Evolutionary conservation across 2,888 invertebrate genomes (phyloP).

Genomic region (Hirtodrosophila alboralis): DNA sequence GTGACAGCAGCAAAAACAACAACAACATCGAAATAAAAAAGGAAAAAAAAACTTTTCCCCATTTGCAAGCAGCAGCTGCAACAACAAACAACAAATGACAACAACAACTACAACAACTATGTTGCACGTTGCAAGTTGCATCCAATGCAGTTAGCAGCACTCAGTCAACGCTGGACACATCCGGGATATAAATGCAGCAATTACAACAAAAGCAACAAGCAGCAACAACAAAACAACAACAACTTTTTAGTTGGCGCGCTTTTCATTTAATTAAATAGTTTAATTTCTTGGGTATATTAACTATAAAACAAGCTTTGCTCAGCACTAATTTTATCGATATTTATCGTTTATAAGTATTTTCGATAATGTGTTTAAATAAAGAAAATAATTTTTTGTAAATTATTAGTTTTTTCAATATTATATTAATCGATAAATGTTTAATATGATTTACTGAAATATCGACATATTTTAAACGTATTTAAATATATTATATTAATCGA

Average conservation of each 20-base stretch:
- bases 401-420: too few relatives aligned
- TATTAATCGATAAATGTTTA: too few relatives aligned
- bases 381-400: too few relatives aligned
- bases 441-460: too few relatives aligned
- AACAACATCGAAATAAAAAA: conserved; percentile 17
- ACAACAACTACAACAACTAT: conserved; percentile 10
- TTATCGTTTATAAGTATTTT: background rate
- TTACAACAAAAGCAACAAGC: conserved; percentile 16
- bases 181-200: conserved; percentile 45
- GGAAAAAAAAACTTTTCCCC: conserved; percentile 36
- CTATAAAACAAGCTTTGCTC: background rate
- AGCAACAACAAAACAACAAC: conserved; percentile 1
- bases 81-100: conserved; percentile 25
- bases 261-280: conserved; percentile 21
- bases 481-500: too few relatives aligned
- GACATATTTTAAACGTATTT: too few relatives aligned
- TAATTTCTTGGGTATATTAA: conserved; percentile 2
- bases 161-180: conserved; percentile 43
- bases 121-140: conserved; percentile 37
- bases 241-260: conserved; percentile 39
- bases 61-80: conserved; percentile 35
- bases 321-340: background rate
- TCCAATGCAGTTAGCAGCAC: conserved; percentile 35
- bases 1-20: conserved; percentile 42
- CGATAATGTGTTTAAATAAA: background rate